These are phyloP conservation scores for silkworm (Bombyx mori) DNA, from an alignment of 1,140 invertebrate species.

Conservation along the genomic window ASM3026992v2 NC_085128.1:7200001-7200500, in stretches of 20 bases:
- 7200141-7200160: constrained; percentile 32
- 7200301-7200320: constrained; percentile 49
- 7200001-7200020: background rate
- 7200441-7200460: no score
- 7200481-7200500: no score
- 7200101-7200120: constrained; percentile 28
- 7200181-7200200: constrained; percentile 50
- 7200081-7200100: constrained; percentile 17
- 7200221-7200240: constrained; percentile 59
- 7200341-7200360: constrained; percentile 42
- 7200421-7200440: background rate
- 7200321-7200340: constrained; percentile 55
- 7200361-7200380: constrained; percentile 38
- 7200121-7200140: constrained; percentile 25
- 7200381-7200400: constrained; percentile 10
- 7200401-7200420: constrained; percentile 7
- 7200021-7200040: background rate
- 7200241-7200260: constrained; percentile 57
- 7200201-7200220: constrained; percentile 66
- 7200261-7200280: constrained; percentile 63
- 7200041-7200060: constrained; percentile 11
- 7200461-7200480: no score
- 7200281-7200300: constrained; percentile 66
- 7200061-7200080: constrained; percentile 15
- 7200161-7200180: constrained; percentile 51